Evolutionary conservation across 2,888 invertebrate genomes (phyloP), one percentile per base, ranked within the genome.

Genomic region (Agrotis clavis): DNA sequence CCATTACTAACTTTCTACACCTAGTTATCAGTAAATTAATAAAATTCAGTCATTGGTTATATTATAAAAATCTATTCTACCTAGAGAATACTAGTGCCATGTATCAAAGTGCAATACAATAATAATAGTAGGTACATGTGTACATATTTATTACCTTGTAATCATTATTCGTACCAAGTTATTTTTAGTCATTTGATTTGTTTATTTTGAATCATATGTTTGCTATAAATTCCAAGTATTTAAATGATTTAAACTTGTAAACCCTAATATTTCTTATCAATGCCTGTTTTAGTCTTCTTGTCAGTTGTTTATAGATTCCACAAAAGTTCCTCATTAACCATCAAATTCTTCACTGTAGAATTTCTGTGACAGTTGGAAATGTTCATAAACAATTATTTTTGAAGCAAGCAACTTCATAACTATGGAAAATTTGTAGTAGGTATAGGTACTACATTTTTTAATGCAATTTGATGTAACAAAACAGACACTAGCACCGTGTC

Each of bases 101-200:
- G 2, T 66, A 57, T 47, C 30, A 51, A 57, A 35, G 30, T 18
- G 13, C 35, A 66, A 18, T 47, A 59, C 35, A 66, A 18, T 47
- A 59, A 66, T 74, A 51, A 7, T 16, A 16, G 35, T n/a, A 41
- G 9, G 9, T 41, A 41, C n/a, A n/a, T n/a, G n/a, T n/a, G n/a
- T n/a, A n/a, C 9, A 35, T 41, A 41, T 16, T 9, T n/a, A 65
- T 51, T 73, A 57, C 66, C 50, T 21, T 65, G 16, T 65, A 45
- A n/a, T 45, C 35, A 19, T 56, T 73, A 73, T 45, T 73, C 41
- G 63, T 50, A 41, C 41, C 1, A 1, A 64, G 14, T 35, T 53
- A 71, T 71, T 47, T 57, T 45, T 53, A 53, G 21, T 45, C 0
- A 50, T 16, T 57, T 57, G 19, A 21, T 68, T 67, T 47, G n/a